These are phyloP conservation scores for Amblyornis subalaris DNA, from an alignment of 2,113 vertebrate species.

Conservation along the genomic window DNA sequence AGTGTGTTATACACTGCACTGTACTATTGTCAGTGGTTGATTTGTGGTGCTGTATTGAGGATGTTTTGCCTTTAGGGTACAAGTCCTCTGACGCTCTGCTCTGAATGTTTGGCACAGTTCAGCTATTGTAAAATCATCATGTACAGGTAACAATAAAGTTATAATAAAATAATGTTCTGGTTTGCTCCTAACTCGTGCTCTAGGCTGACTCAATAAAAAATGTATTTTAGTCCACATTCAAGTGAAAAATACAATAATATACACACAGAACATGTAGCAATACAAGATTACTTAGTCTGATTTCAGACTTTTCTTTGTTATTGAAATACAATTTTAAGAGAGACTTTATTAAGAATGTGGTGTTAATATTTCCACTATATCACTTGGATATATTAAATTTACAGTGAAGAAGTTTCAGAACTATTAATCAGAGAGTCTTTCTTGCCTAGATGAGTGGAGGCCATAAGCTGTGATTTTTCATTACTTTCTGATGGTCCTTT, in stretches of 20 bases:
- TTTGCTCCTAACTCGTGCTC: conserved; percentile 1
- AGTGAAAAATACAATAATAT: conserved; percentile 20
- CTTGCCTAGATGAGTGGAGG: not conserved
- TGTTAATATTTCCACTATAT: not conserved
- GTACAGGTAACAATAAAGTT: conserved; percentile 14
- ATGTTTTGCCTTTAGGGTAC: conserved; percentile 25
- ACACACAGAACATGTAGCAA: not conserved
- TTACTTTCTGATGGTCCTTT: conserved; percentile 33
- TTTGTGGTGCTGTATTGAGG: not conserved
- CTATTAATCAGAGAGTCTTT: not conserved
- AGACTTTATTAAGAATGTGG: not conserved
- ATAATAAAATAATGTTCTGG: not conserved
- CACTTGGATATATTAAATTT: not conserved
- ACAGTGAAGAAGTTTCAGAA: not conserved
- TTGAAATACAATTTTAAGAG: not conserved
- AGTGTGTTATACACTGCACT: not conserved
- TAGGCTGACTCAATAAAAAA: conserved; percentile 8
- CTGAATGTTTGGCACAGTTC: conserved; percentile 10
- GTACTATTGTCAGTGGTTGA: not conserved
- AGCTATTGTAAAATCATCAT: not conserved
- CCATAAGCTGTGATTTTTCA: conserved; percentile 14
- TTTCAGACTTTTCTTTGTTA: not conserved
- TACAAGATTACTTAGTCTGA: not conserved
- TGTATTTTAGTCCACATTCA: not conserved
- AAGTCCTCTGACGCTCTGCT: not conserved